These are phyloP conservation scores for Stomorhina lunata DNA, from an alignment of 2,888 invertebrate species.

Conservation along the genomic window DNA sequence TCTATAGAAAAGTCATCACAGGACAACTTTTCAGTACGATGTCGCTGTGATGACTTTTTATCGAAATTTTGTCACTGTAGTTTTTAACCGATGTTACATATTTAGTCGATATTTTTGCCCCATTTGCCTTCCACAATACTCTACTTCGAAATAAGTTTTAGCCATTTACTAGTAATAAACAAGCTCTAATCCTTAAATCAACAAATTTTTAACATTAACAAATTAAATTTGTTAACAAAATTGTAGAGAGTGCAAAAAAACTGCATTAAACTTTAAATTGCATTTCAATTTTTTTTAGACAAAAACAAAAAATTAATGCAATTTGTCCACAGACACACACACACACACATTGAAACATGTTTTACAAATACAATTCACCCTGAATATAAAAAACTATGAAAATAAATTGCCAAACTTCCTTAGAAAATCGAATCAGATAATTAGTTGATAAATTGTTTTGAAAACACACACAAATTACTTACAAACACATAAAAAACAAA, in stretches of 20 bases:
- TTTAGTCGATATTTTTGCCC: too few species aligned
- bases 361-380: slow-evolving; percentile 35
- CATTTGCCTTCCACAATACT: too few species aligned
- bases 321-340: not conserved
- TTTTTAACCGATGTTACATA: too few species aligned
- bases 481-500: not conserved
- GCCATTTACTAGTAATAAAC: too few species aligned
- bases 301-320: not conserved
- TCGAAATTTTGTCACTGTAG: too few species aligned
- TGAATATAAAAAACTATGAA: slow-evolving; percentile 52
- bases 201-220: slow-evolving; percentile 47
- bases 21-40: too few species aligned
- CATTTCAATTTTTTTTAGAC: slow-evolving; percentile 22
- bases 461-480: slow-evolving; percentile 28
- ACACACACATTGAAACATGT: slow-evolving; percentile 24
- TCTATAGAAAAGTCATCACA: too few species aligned
- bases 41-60: too few species aligned
- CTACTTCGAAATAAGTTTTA: too few species aligned
- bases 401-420: slow-evolving; percentile 64
- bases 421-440: slow-evolving; percentile 65
- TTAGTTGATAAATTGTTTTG: slow-evolving; percentile 65
- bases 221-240: slow-evolving; percentile 10
- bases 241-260: not conserved
- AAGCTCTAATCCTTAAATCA: slow-evolving; percentile 54
- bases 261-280: not conserved